Conservation (phyloP, 1,140 invertebrate genomes). For the Pteromalus puparum region DNA sequence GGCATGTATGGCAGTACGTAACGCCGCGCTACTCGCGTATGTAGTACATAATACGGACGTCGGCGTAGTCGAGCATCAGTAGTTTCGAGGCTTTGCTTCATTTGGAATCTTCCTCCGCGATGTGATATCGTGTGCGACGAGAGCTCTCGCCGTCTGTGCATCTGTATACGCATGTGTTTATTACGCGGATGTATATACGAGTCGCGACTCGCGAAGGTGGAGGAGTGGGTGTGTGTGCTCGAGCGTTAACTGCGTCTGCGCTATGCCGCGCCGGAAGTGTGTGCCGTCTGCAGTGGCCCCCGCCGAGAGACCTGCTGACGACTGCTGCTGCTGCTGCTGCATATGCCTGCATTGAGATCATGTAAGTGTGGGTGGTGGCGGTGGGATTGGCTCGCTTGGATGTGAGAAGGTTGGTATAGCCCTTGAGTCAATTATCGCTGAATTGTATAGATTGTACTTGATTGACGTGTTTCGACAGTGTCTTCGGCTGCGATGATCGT, state of each 20-base stretch:
- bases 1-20: background rate
- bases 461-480: background rate
- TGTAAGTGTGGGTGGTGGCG: background rate
- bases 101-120: background rate
- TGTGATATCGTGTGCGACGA: background rate
- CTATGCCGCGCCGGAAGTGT: constrained; percentile 20
- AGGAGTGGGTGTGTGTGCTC: constrained; percentile 30
- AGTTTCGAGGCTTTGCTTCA: too few species aligned
- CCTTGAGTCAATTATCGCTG: background rate
- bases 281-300: background rate
- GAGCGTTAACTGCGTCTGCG: constrained; percentile 55
- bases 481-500: background rate
- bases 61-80: background rate
- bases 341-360: background rate
- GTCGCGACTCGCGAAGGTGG: background rate
- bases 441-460: background rate
- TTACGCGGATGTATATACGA: constrained; percentile 14
- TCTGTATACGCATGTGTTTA: constrained; percentile 10
- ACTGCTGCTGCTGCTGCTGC: background rate
- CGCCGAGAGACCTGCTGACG: background rate
- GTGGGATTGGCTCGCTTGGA: background rate
- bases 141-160: background rate
- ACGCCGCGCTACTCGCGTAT: constrained; percentile 4
- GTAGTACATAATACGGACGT: background rate
- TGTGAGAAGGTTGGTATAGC: background rate